phyloP scores from a whole-genome alignment of 2,888 invertebrate genomes.

The Amblyjoppa proteus region DNA sequence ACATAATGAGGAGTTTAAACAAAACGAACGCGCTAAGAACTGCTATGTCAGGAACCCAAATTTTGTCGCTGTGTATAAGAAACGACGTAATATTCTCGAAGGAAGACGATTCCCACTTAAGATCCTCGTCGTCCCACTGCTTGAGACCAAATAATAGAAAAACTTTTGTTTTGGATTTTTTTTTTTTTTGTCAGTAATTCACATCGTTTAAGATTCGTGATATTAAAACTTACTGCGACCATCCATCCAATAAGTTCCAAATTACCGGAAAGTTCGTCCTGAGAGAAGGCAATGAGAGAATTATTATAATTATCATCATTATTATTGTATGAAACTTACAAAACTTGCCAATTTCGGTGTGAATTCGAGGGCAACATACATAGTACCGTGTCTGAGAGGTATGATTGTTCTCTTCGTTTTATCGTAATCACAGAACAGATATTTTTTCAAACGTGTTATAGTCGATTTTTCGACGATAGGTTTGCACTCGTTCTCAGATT shows the following conservation, averaged over 20 bases:
- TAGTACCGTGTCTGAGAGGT: not conserved
- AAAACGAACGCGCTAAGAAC: conserved; percentile 20
- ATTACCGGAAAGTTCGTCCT: conserved; percentile 1
- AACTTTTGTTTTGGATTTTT: not conserved
- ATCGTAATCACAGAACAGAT: conserved; percentile 87
- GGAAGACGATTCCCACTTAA: conserved; percentile 11
- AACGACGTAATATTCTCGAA: conserved; percentile 22
- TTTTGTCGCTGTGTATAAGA: not conserved
- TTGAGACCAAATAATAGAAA: not conserved
- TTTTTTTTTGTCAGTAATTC: not conserved
- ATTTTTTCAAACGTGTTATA: conserved; percentile 52
- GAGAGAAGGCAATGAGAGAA: not conserved
- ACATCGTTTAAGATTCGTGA: not conserved
- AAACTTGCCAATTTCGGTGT: not conserved
- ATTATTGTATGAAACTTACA: not conserved
- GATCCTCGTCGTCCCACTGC: conserved; percentile 10
- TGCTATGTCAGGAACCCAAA: conserved; percentile 25
- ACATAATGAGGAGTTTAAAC: not conserved
- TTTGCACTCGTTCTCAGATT: conserved; percentile 2
- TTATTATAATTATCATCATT: not conserved
- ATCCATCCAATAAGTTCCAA: not conserved
- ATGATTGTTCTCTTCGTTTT: conserved; percentile 41
- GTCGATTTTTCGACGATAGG: not conserved
- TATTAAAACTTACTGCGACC: not conserved
- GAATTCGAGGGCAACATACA: not conserved